Evolutionary conservation across 2,888 invertebrate genomes (phyloP).

Genomic region (Agriotes lineatus): DNA sequence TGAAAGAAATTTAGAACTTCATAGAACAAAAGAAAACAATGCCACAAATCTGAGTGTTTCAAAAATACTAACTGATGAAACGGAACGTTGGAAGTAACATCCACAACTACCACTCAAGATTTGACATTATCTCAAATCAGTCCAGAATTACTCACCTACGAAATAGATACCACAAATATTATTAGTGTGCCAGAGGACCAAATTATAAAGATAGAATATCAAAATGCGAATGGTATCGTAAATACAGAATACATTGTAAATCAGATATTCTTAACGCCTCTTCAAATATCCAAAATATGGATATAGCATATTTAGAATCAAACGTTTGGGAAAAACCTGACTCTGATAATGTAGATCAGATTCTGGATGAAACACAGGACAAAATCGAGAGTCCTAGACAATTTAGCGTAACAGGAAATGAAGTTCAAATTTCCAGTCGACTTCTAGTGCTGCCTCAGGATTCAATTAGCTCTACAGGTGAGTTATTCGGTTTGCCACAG

Average conservation of each 20-base stretch:
- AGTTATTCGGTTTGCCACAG: conserved; percentile 26
- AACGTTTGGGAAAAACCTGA: conserved; percentile 7
- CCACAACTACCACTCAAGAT: neutral
- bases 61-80: neutral
- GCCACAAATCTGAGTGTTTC: neutral
- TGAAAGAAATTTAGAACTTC: neutral
- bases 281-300: conserved; percentile 18
- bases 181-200: conserved; percentile 59
- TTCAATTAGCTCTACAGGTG: neutral
- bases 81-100: neutral
- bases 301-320: conserved; percentile 24
- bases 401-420: neutral
- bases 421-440: conserved; percentile 16
- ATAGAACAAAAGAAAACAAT: neutral
- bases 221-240: conserved; percentile 59
- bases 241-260: conserved; percentile 62
- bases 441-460: conserved; percentile 25
- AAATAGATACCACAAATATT: conserved; percentile 50
- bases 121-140: conserved; percentile 4
- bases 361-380: neutral
- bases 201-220: conserved; percentile 62
- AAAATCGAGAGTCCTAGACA: neutral
- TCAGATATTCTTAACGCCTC: conserved; percentile 49
- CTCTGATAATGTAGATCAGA: neutral
- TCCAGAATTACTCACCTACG: conserved; percentile 32